phyloP scores from a whole-genome alignment of 2,113 vertebrate genomes.

The Girardinichthys multiradiatus region DNA sequence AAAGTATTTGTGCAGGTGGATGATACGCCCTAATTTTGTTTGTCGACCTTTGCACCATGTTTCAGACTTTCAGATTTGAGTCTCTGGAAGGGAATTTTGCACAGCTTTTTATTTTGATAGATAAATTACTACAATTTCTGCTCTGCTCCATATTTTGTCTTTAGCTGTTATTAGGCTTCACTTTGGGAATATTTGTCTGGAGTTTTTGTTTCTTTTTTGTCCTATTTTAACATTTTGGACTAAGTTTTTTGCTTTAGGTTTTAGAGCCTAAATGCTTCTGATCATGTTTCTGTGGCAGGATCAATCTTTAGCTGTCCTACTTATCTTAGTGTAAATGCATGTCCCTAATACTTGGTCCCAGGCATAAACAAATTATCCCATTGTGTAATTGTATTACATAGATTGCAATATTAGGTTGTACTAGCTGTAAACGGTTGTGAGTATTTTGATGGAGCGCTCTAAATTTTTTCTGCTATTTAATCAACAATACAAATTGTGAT shows the following conservation, averaged over 20 bases:
- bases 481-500: slow-evolving; percentile 10
- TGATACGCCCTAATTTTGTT: not conserved
- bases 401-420: slow-evolving; percentile 34
- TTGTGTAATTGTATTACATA: slow-evolving; percentile 19
- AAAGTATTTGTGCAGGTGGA: not conserved
- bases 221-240: not conserved
- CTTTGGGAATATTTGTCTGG: not conserved
- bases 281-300: not conserved
- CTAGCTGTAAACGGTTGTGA: slow-evolving; percentile 12
- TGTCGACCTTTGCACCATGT: too few species aligned
- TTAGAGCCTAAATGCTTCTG: not conserved
- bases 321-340: not conserved
- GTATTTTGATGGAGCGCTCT: not conserved
- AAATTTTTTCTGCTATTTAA: slow-evolving; percentile 11
- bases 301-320: not conserved
- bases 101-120: not conserved
- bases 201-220: not conserved
- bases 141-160: not conserved
- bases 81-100: not conserved
- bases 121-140: not conserved
- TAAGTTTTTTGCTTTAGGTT: not conserved
- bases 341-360: not conserved
- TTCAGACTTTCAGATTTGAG: not conserved
- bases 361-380: not conserved
- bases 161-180: not conserved